These are phyloP conservation scores for Psittacula derbiana DNA, from an alignment of 2,797 vertebrate genomes.

Conservation along the genomic window DNA sequence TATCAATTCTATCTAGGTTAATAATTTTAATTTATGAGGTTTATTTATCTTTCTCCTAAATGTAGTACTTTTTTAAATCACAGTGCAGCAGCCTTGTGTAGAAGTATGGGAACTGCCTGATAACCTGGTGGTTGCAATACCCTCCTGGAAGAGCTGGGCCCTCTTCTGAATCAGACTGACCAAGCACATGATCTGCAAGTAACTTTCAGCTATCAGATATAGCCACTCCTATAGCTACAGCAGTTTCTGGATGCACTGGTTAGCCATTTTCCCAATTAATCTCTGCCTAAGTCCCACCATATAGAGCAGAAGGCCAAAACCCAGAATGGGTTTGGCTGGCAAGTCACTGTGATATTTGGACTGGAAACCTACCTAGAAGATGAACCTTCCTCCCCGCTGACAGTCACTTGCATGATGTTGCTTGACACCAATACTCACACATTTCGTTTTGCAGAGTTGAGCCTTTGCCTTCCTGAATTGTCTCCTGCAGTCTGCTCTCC, in stretches of 20 bases:
- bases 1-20: background rate
- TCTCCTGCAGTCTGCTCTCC: background rate
- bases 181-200: accelerated
- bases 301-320: background rate
- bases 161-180: background rate
- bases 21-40: background rate
- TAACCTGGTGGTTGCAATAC: background rate
- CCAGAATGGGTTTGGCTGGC: background rate
- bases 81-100: background rate
- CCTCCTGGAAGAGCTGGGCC: background rate
- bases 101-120: background rate
- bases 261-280: accelerated
- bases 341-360: background rate
- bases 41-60: background rate
- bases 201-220: background rate
- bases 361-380: background rate
- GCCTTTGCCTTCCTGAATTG: background rate
- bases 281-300: background rate
- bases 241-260: accelerated
- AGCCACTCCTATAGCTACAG: background rate
- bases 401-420: background rate
- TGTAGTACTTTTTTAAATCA: background rate
- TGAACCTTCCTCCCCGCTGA: background rate
- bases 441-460: background rate
- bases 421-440: accelerated